Evolutionary conservation across 2,113 vertebrate genomes (phyloP).

Genomic region (Prochilodus magdalenae): DNA sequence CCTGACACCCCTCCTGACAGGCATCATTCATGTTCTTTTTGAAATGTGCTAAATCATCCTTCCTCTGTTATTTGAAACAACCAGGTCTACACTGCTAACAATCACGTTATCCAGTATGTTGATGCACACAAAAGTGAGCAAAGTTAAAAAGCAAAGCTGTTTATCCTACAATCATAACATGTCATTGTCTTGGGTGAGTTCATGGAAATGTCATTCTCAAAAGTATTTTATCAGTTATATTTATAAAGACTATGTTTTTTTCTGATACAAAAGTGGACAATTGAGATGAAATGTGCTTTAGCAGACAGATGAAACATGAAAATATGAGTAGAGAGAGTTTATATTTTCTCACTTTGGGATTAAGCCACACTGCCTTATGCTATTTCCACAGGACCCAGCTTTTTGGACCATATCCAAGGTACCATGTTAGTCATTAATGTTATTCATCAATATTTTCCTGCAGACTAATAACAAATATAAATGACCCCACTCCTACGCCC

Average conservation of each 20-base stretch:
- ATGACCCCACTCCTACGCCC: no score
- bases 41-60: background rate
- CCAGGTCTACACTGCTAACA: background rate
- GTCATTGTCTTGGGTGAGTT: background rate
- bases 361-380: constrained; percentile 63
- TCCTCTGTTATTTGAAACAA: background rate
- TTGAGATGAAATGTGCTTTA: background rate
- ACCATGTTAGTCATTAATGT: constrained; percentile 61
- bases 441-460: background rate
- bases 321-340: constrained; percentile 13
- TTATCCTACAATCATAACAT: background rate
- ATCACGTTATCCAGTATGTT: background rate
- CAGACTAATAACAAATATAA: background rate
- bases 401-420: constrained; percentile 99
- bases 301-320: background rate
- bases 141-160: background rate
- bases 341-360: constrained; percentile 35
- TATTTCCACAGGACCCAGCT: constrained; percentile 95
- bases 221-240: no score
- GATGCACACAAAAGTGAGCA: background rate
- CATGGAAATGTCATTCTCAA: no score
- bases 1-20: background rate
- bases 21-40: background rate
- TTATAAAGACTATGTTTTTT: no score
- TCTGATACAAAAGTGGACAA: no score